phyloP scores from a whole-genome alignment of 2,797 vertebrate genomes.

The Spheniscus humboldti region DNA sequence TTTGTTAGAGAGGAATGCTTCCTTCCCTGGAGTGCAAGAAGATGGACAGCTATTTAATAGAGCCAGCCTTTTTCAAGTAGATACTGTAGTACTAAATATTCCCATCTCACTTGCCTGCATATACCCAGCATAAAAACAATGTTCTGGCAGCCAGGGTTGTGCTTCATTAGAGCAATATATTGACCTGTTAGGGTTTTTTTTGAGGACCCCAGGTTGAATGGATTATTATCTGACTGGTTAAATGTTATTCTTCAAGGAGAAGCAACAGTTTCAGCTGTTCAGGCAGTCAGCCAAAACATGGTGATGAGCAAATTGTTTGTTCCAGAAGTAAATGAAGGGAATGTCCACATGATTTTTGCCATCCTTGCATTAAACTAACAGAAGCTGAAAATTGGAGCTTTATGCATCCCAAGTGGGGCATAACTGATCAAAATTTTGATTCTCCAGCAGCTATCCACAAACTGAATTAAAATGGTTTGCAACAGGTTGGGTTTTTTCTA shows the following conservation, averaged over 20 bases:
- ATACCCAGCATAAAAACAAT: neutral
- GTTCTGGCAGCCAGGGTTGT: neutral
- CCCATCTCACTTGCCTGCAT: slow-evolving; percentile 8
- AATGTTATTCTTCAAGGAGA: slow-evolving; percentile 47
- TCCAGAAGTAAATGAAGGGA: neutral
- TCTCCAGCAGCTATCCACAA: slow-evolving; percentile 13
- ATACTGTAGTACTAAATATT: slow-evolving; percentile 52
- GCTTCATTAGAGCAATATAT: neutral
- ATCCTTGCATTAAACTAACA: slow-evolving; percentile 32
- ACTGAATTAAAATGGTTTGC: slow-evolving; percentile 22
- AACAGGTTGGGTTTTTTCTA: neutral
- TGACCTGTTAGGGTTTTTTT: slow-evolving; percentile 19
- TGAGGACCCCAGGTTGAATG: neutral
- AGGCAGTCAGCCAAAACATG: slow-evolving; percentile 26
- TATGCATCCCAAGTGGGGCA: neutral
- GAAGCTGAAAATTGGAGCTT: slow-evolving; percentile 13
- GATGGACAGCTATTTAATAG: slow-evolving; percentile 68
- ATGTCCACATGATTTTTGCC: slow-evolving; percentile 37
- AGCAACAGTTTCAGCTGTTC: neutral
- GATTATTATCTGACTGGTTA: slow-evolving; percentile 33
- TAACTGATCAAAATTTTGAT: slow-evolving; percentile 10
- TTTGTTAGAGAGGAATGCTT: slow-evolving; percentile 44
- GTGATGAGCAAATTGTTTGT: slow-evolving; percentile 51
- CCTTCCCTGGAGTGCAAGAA: slow-evolving; percentile 60
- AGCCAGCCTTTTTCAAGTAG: slow-evolving; percentile 59